These are phyloP conservation scores for Oxycera nigricornis DNA, from an alignment of 2,888 invertebrate genomes.

Conservation along the genomic window DNA sequence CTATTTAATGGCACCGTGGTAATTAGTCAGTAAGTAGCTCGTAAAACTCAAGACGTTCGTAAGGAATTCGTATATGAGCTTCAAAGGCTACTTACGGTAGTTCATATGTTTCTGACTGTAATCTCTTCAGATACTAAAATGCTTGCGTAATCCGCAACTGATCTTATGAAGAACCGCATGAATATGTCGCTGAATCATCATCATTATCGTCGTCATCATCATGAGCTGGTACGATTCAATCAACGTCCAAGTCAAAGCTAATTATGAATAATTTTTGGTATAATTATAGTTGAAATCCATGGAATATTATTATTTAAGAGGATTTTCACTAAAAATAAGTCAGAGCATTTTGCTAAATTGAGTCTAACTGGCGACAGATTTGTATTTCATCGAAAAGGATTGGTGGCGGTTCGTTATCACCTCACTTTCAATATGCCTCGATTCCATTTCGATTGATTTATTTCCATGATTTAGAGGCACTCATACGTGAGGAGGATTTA, in stretches of 20 bases:
- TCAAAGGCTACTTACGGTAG: not conserved
- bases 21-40: slow-evolving; percentile 21
- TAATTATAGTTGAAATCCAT: slow-evolving; percentile 30
- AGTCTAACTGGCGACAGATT: not conserved
- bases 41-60: not conserved
- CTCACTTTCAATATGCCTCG: slow-evolving; percentile 8
- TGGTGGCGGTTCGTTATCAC: slow-evolving; percentile 10
- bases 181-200: too few relatives aligned
- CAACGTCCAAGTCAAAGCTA: slow-evolving; percentile 1
- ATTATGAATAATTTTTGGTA: slow-evolving; percentile 9
- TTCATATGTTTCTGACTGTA: not conserved
- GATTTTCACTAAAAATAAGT: not conserved
- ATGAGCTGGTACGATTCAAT: not conserved
- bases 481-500: not conserved
- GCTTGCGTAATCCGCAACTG: not conserved
- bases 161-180: too few relatives aligned
- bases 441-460: slow-evolving; percentile 33
- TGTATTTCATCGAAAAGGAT: not conserved
- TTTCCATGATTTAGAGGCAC: slow-evolving; percentile 25
- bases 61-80: not conserved
- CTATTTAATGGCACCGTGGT: slow-evolving; percentile 8
- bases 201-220: not conserved
- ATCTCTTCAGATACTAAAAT: too few relatives aligned
- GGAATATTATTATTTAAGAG: slow-evolving; percentile 17
- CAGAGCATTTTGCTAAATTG: not conserved